These are phyloP conservation scores for Puntigrus tetrazona DNA, from an alignment of 2,113 vertebrate genomes.

Conservation along the genomic window DNA sequence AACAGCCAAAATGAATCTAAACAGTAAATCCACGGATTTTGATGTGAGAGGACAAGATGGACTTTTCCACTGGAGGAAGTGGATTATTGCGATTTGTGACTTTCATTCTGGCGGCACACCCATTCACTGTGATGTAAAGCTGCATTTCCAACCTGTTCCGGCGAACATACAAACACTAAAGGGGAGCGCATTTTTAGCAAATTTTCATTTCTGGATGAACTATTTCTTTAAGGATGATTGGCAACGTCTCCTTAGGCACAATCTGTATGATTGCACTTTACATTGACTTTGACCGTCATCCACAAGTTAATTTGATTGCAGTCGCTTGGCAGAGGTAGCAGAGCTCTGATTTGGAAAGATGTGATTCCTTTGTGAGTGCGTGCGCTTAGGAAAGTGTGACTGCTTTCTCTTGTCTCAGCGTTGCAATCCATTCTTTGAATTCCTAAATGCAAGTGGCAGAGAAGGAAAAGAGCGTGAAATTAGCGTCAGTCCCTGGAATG, in stretches of 20 bases:
- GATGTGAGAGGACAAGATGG: neutral
- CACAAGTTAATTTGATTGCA: conserved; percentile 55
- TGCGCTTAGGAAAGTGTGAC: conserved; percentile 16
- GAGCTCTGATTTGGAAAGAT: conserved; percentile 50
- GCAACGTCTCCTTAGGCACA: neutral
- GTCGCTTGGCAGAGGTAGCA: conserved; percentile 11
- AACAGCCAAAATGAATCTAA: neutral
- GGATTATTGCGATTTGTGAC: neutral
- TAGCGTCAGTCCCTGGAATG: neutral
- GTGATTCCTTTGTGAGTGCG: conserved; percentile 19
- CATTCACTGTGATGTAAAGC: neutral
- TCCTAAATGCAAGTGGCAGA: conserved; percentile 29
- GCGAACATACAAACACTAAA: neutral
- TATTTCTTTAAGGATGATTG: neutral
- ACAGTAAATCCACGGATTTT: no score
- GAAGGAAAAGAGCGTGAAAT: neutral
- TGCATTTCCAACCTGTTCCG: neutral
- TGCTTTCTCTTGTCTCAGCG: conserved; percentile 27
- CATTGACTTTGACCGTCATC: conserved; percentile 11
- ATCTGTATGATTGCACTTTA: conserved; percentile 47
- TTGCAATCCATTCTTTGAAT: conserved; percentile 51
- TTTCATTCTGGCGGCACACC: neutral
- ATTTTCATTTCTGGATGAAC: neutral
- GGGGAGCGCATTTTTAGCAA: neutral
- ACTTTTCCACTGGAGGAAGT: neutral